Base-by-base conservation (phyloP, 1,140 invertebrate species). In the Condylostylus longicornis region DNA sequence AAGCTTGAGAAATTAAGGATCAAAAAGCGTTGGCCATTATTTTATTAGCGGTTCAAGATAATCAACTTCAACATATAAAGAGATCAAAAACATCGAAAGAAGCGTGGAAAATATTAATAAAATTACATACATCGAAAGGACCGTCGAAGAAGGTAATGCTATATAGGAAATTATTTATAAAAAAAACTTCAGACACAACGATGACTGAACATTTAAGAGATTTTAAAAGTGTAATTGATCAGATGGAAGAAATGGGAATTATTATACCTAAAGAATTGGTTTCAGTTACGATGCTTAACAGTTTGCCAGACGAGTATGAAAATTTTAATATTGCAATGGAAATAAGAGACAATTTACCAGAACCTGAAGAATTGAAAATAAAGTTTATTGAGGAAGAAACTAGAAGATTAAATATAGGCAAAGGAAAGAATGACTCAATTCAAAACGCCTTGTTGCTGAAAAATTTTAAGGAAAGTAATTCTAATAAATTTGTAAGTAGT, bases 1-100 rank as follows among this genome's bases (percentile, higher is more conserved):
- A n/a, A n/a, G n/a, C n/a, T n/a, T 41, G 27, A 14, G 33, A 41
- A 17, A 25, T 25, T 0, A 10, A 22, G 14, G 29, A 41, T 27
- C 33, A 41, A 14, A 35, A 36, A 14, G 33, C 39, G 4, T 23
- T 41, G n/a, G 39, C 39, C 10, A 22, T 34, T 22, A 32, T 41
- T 2, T 20, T 8, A 10, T 17, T 35, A 19, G n/a, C 23, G 20
- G 32, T 40, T 12, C 34, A 40, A n/a, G 15, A 32, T 18, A 28
- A 22, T 6, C 38, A 40, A 25, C 18, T 40, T 12, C 23, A 8
- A 5, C 22, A 36, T n/a, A 36, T 32, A 17, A 41, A 33, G 19
- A 27, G 23, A 15, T 32, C 31, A 14, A 21, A 12, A 7, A 21
- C 32, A 5, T 27, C 32, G 10, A 29, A 19, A 20, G 33, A 40